These are phyloP conservation scores for Pelmatolapia mariae DNA, from an alignment of 2,113 vertebrate species.

Conservation along the genomic window DNA sequence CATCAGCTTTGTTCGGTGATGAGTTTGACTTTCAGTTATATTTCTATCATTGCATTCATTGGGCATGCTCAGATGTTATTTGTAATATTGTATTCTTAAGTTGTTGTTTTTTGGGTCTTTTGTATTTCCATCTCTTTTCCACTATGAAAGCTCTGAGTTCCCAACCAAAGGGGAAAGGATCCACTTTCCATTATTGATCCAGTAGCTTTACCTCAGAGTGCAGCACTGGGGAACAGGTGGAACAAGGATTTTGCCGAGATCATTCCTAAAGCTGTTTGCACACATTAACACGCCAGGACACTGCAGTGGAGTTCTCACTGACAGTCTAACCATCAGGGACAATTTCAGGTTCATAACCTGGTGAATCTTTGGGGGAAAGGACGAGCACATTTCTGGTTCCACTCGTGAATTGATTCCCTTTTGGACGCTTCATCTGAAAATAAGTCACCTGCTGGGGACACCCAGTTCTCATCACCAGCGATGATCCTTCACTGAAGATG, in stretches of 20 bases:
- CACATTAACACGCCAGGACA: not conserved
- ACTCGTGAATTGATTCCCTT: not conserved
- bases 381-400: not conserved
- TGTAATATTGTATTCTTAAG: not conserved
- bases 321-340: not conserved
- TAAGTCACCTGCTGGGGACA: not conserved
- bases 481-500: not conserved
- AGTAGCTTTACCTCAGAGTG: not conserved
- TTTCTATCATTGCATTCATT: not conserved
- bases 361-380: not conserved
- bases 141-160: not conserved
- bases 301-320: rapidly evolving
- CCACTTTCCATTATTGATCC: not conserved
- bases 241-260: not conserved
- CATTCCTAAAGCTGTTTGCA: not conserved
- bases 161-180: not conserved
- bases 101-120: not conserved
- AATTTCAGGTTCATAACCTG: not conserved
- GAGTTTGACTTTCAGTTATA: not conserved
- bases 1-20: not conserved
- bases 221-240: not conserved
- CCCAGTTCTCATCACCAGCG: not conserved
- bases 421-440: not conserved
- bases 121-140: not conserved
- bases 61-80: not conserved